A percentile compares a stretch with the other conserved stretches of the same genome.
Evolutionary conservation across 2,888 invertebrate species (phyloP).

Genomic region (Amphipyra tragopoginis): DNA sequence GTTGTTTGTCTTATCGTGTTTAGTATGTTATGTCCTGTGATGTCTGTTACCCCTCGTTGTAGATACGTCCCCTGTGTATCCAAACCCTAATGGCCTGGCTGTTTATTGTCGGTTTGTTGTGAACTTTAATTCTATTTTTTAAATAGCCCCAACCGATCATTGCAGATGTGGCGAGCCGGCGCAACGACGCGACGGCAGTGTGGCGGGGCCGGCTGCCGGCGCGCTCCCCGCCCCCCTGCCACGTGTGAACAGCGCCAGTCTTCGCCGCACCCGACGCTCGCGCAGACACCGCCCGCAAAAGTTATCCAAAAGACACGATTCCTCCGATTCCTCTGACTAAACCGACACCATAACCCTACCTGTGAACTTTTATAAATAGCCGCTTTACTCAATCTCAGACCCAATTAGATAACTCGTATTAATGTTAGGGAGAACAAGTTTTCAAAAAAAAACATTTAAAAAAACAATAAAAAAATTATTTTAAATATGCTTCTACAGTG

Average conservation of each 20-base stretch:
- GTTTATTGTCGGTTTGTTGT: slow-evolving; percentile 22
- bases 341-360: slow-evolving; percentile 55
- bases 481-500: slow-evolving; percentile 78
- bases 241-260: slow-evolving; percentile 72
- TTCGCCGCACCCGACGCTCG: slow-evolving; percentile 58
- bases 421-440: slow-evolving; percentile 67
- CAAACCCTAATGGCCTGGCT: slow-evolving; percentile 53
- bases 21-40: slow-evolving; percentile 25
- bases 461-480: slow-evolving; percentile 69
- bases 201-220: slow-evolving; percentile 82
- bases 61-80: slow-evolving; percentile 21
- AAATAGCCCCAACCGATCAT: slow-evolving; percentile 50
- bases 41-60: slow-evolving; percentile 20
- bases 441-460: slow-evolving; percentile 63
- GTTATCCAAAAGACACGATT: slow-evolving; percentile 66
- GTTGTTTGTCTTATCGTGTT: slow-evolving; percentile 18
- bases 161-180: slow-evolving; percentile 83
- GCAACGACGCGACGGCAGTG: slow-evolving; percentile 69
- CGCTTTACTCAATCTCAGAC: slow-evolving; percentile 65
- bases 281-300: slow-evolving; percentile 46
- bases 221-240: slow-evolving; percentile 82
- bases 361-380: slow-evolving; percentile 64
- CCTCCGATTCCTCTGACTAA: slow-evolving; percentile 59
- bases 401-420: slow-evolving; percentile 65
- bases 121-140: slow-evolving; percentile 35